Base-by-base conservation (phyloP, 1,140 invertebrate genomes). In the Scaptomyza graminum region DNA sequence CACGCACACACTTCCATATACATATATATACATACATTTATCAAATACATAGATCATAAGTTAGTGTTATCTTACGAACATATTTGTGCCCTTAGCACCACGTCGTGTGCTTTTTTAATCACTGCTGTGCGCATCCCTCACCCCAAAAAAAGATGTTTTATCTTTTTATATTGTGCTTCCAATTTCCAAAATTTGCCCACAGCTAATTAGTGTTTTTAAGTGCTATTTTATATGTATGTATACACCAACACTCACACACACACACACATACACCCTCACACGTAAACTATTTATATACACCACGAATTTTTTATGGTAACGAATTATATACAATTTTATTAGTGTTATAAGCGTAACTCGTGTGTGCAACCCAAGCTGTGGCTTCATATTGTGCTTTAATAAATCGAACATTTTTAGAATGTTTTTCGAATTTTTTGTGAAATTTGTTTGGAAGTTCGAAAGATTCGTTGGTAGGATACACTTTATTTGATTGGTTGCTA, bases 311-410 rank as follows among this genome's bases (percentile, higher is more conserved):
- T 69, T 88, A 82, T 78, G 65, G 22, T 79, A 79, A 76, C 71
- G 52, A 82, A 70, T 76, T 79, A 64, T 69, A 67, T 68, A 75
- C 70, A 74, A 43, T 44, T 64, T 39, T 68, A 68, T 63, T 43
- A 67, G 46, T 47, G 25, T 50, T 74, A 46, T 74, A 68, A 85
- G 62, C 61, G 73, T 80, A 82, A 78, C 49, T 52, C 64, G 74
- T 69, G 76, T 69, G 76, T 83, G 80, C 80, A 61, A 66, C 69
- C 46, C 72, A 71, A 82, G 82, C 78, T 79, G 60, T 65, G 37
- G 79, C 82, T 88, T 76, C 71, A 60, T 68, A 64, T 75, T 89
- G 83, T 87, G 83, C 84, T 87, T 87, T 88, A 89, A 89, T 72
- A 67, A 72, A 72, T 47, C 47, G n/a, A 59, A 65, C 61, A 34